Base-by-base conservation (phyloP, 2,888 invertebrate genomes). In the Meta bourneti region DNA sequence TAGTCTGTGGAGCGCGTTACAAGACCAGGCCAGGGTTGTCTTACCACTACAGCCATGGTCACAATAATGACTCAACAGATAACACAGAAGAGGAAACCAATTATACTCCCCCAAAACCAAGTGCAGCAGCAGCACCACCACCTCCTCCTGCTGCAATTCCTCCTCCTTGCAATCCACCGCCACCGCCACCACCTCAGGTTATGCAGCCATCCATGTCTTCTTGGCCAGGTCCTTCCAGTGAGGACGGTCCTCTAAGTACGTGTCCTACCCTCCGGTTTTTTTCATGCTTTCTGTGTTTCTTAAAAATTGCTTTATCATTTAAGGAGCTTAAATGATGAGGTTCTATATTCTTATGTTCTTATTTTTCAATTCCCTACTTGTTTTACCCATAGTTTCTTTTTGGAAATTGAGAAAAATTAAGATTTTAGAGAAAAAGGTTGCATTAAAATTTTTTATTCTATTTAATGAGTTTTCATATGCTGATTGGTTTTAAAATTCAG, bases 11-110 rank as follows among this genome's bases (percentile, higher is more conserved):
- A 95, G 98, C 98, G 94, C 97, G 98, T 95, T 98, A 99, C 97
- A 98, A 99, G 96, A 98, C 98, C 93, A 97, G 98, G 94, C 98
- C 98, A 94, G 98, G 98, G 94, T 96, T 99, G 95, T 98, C 98
- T 94, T 98, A 98, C 96, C 98, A 99, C 96, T 98, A 97, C 96
- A 97, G 97, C 95, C 98, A 98, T 96, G 97, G 93, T 85, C 94
- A 94, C 92, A 93, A 93, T 86, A 93, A 93, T 74, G 93, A 93
- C 75, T 91, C 90, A n/a, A 89, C 93, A 85, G 89, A 93, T 90
- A 93, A 90, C 82, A 92, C 91, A 81, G 92, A 93, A 16, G 93
- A 93, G 72, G 93, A 92, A 78, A 91, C 87, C 20, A 93, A 91
- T 69, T 92, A 92, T 61, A 89, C 93, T 48, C 91, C 93, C 11